Evolutionary conservation across 2,888 invertebrate species (phyloP), one percentile per base, ranked within the genome.

Genomic region (Dioctria rufipes): DNA sequence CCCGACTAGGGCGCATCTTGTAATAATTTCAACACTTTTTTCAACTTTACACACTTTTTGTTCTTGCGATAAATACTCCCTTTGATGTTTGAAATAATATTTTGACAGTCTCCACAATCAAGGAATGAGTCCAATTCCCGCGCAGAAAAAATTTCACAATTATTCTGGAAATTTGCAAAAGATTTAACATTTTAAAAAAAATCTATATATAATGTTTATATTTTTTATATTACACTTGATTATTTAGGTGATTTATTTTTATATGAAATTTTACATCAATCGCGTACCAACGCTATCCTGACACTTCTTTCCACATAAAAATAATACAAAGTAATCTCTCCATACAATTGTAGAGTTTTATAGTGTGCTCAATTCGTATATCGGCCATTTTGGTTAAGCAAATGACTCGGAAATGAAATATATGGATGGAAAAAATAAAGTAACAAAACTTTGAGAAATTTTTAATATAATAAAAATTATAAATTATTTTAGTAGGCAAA

Each of bases 301-400:
- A 82, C 81, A 82, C 82, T 81, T 82, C 25, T 82, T 80, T 79
- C 82, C 75, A 82, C 78, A 82, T 80, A 63, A 82, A 80, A 69
- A 82, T 71, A 82, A 80, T 71, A 80, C 69, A 46, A 63, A 51
- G 49, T 40, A 58, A 39, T 67, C 40, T 81, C 81, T 81, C 80
- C 81, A 67, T 8, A 9, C 11, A 25, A 25, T 2, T 43, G 8
- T 61, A 25, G 61, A 40, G 42, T 42, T 46, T 13, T 5, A 63
- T 39, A 61, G 11, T 63, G 13, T 49, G 77, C 75, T 75, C 75
- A 75, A 2, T 75, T 25, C 4, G 11, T 25, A 46, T 8, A 46
- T 5, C 60, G 13, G 73, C 77, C 77, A 77, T 77, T 77, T 77
- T 77, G 40, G 37, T 67, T 67, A 43, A 67, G 67, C 67, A 67